A percentile compares a stretch with the other conserved stretches of the same genome.
Evolutionary conservation across 2,888 invertebrate species (phyloP).

Genomic region (Philhelius pedissequus): DNA sequence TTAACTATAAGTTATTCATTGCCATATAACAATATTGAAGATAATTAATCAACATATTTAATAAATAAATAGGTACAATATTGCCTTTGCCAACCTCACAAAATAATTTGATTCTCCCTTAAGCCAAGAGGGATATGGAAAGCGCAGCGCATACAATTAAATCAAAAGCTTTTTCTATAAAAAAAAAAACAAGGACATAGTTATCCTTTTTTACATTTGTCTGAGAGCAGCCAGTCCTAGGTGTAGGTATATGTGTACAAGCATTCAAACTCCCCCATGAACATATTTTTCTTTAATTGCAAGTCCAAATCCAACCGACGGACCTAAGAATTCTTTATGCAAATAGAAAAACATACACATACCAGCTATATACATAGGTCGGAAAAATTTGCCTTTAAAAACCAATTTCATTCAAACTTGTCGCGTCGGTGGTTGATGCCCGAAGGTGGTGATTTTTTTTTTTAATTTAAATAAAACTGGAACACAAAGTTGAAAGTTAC

Average conservation of each 20-base stretch:
- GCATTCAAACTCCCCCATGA: neutral
- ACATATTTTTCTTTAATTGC: conserved; percentile 1
- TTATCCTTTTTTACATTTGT: conserved; percentile 41
- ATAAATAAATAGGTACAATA: too few relatives aligned
- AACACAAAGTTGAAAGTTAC: too few relatives aligned
- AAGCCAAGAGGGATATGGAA: neutral
- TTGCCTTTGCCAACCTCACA: too few relatives aligned
- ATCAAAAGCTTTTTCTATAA: conserved; percentile 39
- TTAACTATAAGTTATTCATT: too few relatives aligned
- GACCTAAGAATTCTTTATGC: neutral
- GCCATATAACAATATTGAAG: too few relatives aligned
- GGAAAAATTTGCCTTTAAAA: neutral
- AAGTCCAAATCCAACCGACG: conserved; percentile 16
- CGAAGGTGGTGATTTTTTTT: too few relatives aligned
- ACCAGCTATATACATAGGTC: neutral
- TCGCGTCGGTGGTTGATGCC: too few relatives aligned
- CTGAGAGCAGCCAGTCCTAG: neutral
- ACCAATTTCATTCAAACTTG: too few relatives aligned
- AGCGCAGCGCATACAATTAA: conserved; percentile 12
- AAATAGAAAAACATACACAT: neutral
- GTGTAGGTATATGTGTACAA: neutral
- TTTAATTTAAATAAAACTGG: too few relatives aligned
- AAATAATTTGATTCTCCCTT: neutral
- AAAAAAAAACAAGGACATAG: conserved; percentile 33
- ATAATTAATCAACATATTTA: too few relatives aligned